phyloP scores from a whole-genome alignment of 2,888 invertebrate genomes.

The Dendrolimus houi region DNA sequence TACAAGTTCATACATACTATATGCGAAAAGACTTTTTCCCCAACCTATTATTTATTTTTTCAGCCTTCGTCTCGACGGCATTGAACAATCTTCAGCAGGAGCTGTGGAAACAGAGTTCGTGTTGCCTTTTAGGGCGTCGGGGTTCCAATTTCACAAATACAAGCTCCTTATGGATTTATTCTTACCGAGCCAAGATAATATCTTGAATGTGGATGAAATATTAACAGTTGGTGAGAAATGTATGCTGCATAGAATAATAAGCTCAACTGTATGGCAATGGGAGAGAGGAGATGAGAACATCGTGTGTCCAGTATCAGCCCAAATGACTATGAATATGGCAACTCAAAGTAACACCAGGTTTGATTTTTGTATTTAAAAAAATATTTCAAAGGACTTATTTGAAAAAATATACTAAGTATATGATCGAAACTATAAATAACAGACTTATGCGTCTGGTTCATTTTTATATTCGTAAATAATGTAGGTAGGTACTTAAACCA shows the following conservation, averaged over 20 bases:
- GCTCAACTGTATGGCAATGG: slow-evolving; percentile 74
- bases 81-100: slow-evolving; percentile 67
- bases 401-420: too few species aligned
- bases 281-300: slow-evolving; percentile 76
- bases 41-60: slow-evolving; percentile 15
- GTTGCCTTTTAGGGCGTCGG: slow-evolving; percentile 76
- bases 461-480: too few species aligned
- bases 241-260: slow-evolving; percentile 73
- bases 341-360: slow-evolving; percentile 37
- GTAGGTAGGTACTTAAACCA: too few species aligned
- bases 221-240: slow-evolving; percentile 65
- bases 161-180: slow-evolving; percentile 77
- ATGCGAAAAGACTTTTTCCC: too few species aligned
- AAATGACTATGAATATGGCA: slow-evolving; percentile 41
- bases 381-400: background rate
- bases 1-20: too few species aligned
- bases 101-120: slow-evolving; percentile 62
- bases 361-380: slow-evolving; percentile 8
- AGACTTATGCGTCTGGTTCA: too few species aligned
- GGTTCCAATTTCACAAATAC: slow-evolving; percentile 77
- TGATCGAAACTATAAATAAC: too few species aligned
- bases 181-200: slow-evolving; percentile 61
- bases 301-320: slow-evolving; percentile 62
- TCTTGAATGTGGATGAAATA: slow-evolving; percentile 45
- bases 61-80: slow-evolving; percentile 79